Base-by-base conservation (phyloP, 1,140 invertebrate genomes). In the Heliothis subflexa region DNA sequence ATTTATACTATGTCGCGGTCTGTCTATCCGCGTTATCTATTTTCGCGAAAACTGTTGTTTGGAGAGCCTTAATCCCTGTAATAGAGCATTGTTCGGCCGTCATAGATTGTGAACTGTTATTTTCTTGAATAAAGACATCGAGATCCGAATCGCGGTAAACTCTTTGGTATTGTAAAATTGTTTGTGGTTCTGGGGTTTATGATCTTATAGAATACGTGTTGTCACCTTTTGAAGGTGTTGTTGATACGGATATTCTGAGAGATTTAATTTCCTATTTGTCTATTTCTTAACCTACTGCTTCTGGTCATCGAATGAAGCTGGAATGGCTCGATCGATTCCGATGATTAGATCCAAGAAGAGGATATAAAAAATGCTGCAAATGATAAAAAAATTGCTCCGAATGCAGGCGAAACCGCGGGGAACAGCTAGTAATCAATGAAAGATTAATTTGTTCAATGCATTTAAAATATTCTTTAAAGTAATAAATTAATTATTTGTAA, bases 101-200 rank as follows among this genome's bases (percentile, higher is more conserved):
- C 14, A 47, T 12, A 45, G 40, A 33, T 16, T 28, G 68, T 21
- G 40, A 54, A 16, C 54, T 73, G 25, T 52, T 52, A 64, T 75
- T 75, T 75, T 49, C 47, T 62, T 21, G 49, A 75, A 64, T 75
- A 75, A 52, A 75, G 73, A 75, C 73, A 75, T 75, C 49, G 28
- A 52, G 45, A 45, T 47, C 47, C 49, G 10, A 45, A 21, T 59
- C 54, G 18, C 18, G 3, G 71, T 74, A 59, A 25, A 74, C 55
- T 74, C 28, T 71, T n/a, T 5, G 45, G 18, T 16, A 47, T 5
- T 18, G 40, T 18, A 40, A 66, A 47, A 21, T 66, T 66, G 62
- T 47, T 64, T 66, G 62, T 47, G 40, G 12, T 21, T 18, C 16
- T 9, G 12, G 2, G 14, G 18, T 10, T 47, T 47, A 18, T 10